Conservation (phyloP, 2,113 vertebrate species). For the Gobiocypris rarus region DNA sequence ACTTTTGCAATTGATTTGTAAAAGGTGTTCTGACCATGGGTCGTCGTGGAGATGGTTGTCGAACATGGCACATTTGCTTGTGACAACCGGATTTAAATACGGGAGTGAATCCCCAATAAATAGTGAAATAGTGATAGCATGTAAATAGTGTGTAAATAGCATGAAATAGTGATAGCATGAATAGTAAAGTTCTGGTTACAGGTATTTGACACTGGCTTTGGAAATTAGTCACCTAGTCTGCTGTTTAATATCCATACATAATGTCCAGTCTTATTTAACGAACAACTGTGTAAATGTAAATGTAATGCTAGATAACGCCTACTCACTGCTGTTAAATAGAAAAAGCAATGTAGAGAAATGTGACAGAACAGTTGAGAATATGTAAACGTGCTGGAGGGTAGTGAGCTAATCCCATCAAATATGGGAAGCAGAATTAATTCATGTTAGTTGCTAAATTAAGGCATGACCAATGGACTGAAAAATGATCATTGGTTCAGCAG, state of each 20-base stretch:
- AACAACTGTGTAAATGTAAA: not conserved
- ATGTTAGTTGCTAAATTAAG: constrained; percentile 47
- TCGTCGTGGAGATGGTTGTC: too few relatives aligned
- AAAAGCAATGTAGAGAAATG: constrained; percentile 29
- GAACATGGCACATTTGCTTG: too few relatives aligned
- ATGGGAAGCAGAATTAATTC: constrained; percentile 57
- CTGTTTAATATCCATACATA: constrained; percentile 2
- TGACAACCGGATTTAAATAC: too few relatives aligned
- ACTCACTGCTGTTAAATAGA: not conserved
- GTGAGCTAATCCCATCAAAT: constrained; percentile 70
- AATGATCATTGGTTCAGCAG: too few relatives aligned
- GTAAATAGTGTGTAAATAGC: too few relatives aligned
- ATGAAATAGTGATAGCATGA: too few relatives aligned
- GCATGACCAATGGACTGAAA: too few relatives aligned
- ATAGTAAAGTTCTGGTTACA: too few relatives aligned
- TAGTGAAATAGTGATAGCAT: too few relatives aligned
- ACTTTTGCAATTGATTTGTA: too few relatives aligned
- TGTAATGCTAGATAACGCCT: not conserved
- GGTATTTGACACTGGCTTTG: not conserved
- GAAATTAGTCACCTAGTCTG: not conserved
- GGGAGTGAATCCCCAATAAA: too few relatives aligned
- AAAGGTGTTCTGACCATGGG: too few relatives aligned
- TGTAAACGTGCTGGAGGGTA: constrained; percentile 51
- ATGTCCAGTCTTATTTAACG: not conserved
- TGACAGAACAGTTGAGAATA: constrained; percentile 44